A percentile compares a stretch with the other conserved stretches of the same genome.
Evolutionary conservation across 2,888 invertebrate species (phyloP).

Genomic region (Hirtodrosophila trivittata): DNA sequence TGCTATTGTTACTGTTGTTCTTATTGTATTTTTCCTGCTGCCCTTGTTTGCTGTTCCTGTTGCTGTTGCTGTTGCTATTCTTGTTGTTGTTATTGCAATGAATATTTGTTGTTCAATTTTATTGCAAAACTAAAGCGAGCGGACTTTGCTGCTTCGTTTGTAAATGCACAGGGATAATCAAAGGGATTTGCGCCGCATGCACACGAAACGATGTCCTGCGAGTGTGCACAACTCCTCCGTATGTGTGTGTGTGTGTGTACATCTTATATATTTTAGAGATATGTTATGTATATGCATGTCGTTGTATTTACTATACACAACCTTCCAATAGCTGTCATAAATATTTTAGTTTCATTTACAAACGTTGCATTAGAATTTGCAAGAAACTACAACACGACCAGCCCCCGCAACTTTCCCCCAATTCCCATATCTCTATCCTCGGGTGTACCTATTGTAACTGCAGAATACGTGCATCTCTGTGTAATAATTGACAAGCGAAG

Average conservation of each 20-base stretch:
- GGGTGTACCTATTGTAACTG: background rate
- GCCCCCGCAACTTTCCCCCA: slow-evolving; percentile 3
- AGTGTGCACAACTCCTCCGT: slow-evolving; percentile 5
- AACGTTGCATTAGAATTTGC: slow-evolving; percentile 29
- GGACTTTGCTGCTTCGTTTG: slow-evolving; percentile 51
- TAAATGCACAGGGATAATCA: slow-evolving; percentile 63
- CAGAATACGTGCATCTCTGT: background rate
- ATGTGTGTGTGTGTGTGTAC: background rate
- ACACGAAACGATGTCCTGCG: slow-evolving; percentile 31
- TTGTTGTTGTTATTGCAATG: slow-evolving; percentile 40
- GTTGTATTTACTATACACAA: slow-evolving; percentile 33
- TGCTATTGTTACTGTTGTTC: slow-evolving; percentile 3
- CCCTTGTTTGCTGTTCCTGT: slow-evolving; percentile 22
- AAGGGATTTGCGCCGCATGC: slow-evolving; percentile 59
- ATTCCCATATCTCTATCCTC: background rate
- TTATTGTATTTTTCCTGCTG: no score
- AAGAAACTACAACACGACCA: no score
- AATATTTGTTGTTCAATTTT: slow-evolving; percentile 63
- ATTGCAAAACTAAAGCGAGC: slow-evolving; percentile 52
- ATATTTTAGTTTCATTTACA: slow-evolving; percentile 65
- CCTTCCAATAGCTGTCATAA: slow-evolving; percentile 53
- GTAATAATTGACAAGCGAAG: slow-evolving; percentile 5
- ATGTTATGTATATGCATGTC: slow-evolving; percentile 3
- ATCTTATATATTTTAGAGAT: slow-evolving; percentile 3
- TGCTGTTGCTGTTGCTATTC: slow-evolving; percentile 2